Conservation (phyloP, 37 sponge, comb jelly and placozoan species). For the Hormiphora californensis region DNA sequence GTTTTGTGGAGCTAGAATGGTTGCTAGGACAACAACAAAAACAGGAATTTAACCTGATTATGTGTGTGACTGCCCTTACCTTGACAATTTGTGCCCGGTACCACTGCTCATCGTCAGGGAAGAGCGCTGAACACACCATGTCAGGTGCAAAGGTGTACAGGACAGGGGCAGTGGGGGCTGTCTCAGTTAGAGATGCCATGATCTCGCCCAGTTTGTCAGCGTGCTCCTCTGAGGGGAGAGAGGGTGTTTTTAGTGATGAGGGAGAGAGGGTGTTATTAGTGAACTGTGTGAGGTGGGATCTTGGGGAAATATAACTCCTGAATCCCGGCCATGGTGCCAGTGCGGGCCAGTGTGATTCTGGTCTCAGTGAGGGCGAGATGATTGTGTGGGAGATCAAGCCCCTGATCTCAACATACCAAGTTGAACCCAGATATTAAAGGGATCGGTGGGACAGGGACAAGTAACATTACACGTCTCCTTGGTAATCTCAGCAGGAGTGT, state of each 20-base stretch:
- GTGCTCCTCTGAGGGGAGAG: background rate
- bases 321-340: no score
- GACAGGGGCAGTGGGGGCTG: background rate
- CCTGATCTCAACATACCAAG: background rate
- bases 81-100: slow-evolving; percentile 66
- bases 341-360: no score
- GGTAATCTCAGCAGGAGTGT: background rate
- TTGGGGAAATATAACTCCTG: no score
- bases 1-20: no score
- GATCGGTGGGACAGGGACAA: background rate
- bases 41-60: no score
- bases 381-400: no score
- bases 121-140: slow-evolving; percentile 62
- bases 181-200: background rate
- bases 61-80: background rate
- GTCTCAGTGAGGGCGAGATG: no score
- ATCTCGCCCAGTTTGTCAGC: background rate
- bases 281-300: no score
- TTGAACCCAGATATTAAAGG: slow-evolving; percentile 18
- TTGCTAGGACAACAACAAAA: no score
- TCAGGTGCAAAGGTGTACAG: slow-evolving; percentile 45
- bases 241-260: no score
- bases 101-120: slow-evolving; percentile 65
- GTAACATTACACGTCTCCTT: background rate
- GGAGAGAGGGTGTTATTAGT: no score